Percentiles rank a stretch among this genome's conserved stretches.
Conservation (phyloP, 2,888 invertebrate genomes). For the Girardia tigrina region DNA sequence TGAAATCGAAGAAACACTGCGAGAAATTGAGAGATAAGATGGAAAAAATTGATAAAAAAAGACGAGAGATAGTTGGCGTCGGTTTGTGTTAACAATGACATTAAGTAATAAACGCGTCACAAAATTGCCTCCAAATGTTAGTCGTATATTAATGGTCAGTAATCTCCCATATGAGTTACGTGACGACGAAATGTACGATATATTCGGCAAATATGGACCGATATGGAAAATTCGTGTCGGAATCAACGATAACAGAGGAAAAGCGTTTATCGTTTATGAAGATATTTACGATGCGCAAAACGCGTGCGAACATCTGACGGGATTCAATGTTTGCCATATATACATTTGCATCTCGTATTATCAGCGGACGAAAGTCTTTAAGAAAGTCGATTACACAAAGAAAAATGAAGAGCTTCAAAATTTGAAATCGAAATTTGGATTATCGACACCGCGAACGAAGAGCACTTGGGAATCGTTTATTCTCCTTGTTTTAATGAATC, state of each 20-base stretch:
- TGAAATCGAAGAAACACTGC: no score
- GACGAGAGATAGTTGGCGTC: no score
- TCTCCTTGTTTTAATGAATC: no score
- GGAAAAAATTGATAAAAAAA: no score
- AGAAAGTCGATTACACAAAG: constrained; percentile 75
- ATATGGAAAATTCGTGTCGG: constrained; percentile 94
- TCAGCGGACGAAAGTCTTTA: constrained; percentile 69
- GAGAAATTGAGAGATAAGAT: no score
- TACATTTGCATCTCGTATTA: constrained; percentile 97
- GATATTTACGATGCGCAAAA: constrained; percentile 99
- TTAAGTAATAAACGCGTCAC: constrained; percentile 11
- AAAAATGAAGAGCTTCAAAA: constrained; percentile 64
- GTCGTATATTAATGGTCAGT: constrained; percentile 81
- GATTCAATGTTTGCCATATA: constrained; percentile 94
- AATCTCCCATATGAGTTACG: constrained; percentile 98
- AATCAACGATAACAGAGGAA: constrained; percentile 89
- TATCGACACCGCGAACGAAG: constrained; percentile 54
- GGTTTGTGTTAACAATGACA: no score
- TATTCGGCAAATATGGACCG: constrained; percentile 98
- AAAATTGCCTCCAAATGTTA: constrained; percentile 89
- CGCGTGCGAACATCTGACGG: constrained; percentile 94
- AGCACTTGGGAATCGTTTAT: no score
- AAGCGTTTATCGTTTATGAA: constrained; percentile 97
- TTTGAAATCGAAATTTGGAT: constrained; percentile 81
- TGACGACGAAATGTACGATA: constrained; percentile 99